These are phyloP conservation scores for Cosmorhoe ocellata DNA, from an alignment of 2,888 invertebrate species.

Conservation along the genomic window DNA sequence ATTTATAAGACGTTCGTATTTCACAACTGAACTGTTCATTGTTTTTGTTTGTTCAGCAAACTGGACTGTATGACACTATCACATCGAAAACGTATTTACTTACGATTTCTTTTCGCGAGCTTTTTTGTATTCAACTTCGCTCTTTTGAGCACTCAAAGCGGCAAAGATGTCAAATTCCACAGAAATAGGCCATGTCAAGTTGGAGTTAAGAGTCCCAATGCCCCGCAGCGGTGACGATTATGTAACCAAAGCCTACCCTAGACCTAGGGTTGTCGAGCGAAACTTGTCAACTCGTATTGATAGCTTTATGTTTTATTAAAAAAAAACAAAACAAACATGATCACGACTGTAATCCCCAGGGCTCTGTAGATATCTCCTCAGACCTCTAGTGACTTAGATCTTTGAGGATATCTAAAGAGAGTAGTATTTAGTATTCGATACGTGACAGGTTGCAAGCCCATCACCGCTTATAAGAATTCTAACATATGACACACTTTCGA, in stretches of 20 bases:
- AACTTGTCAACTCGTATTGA: neutral
- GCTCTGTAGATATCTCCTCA: too few species aligned
- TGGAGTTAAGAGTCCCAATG: constrained; percentile 71
- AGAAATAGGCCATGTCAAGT: constrained; percentile 78
- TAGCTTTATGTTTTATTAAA: neutral
- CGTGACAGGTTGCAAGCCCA: too few species aligned
- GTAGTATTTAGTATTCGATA: too few species aligned
- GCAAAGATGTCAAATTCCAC: constrained; percentile 67
- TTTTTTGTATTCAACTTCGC: constrained; percentile 35
- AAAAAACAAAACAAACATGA: too few species aligned
- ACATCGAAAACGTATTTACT: constrained; percentile 28
- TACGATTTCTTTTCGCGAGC: constrained; percentile 27
- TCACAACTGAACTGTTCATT: constrained; percentile 13
- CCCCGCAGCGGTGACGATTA: constrained; percentile 68
- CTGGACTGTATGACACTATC: constrained; percentile 32
- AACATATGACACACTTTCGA: too few species aligned
- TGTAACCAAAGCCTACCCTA: constrained; percentile 64
- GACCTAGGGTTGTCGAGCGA: constrained; percentile 51
- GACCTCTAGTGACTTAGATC: too few species aligned
- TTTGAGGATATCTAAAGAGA: too few species aligned
- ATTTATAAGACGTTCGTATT: constrained; percentile 13
- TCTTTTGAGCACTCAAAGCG: constrained; percentile 50
- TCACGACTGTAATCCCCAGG: too few species aligned
- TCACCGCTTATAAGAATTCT: too few species aligned
- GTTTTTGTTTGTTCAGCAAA: constrained; percentile 30